Percentiles rank a stretch among this genome's conserved stretches.
Evolutionary conservation across 2,797 vertebrate genomes (phyloP).

Genomic region (Ceryle rudis): DNA sequence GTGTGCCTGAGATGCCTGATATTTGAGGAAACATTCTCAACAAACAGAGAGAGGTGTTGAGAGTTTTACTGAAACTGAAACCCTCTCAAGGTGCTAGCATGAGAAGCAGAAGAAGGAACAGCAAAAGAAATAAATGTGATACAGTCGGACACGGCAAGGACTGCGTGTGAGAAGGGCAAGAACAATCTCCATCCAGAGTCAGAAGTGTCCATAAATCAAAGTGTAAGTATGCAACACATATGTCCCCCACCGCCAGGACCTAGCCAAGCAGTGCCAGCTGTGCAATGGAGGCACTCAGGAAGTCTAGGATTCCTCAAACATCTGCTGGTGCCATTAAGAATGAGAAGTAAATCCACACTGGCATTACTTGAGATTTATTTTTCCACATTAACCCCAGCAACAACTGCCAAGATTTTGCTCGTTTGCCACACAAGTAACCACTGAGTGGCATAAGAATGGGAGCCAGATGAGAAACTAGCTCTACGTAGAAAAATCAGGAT

Average conservation of each 20-base stretch:
- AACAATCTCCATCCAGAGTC: neutral
- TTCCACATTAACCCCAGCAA: slow-evolving; percentile 78
- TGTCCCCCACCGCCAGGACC: slow-evolving; percentile 68
- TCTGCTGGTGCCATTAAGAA: slow-evolving; percentile 82
- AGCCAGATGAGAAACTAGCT: slow-evolving; percentile 69
- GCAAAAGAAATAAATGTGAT: neutral
- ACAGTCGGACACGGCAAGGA: accelerated
- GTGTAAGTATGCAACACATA: slow-evolving; percentile 62
- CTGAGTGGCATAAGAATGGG: slow-evolving; percentile 62
- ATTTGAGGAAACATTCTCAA: neutral
- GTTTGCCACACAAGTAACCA: slow-evolving; percentile 77
- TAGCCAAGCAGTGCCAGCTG: slow-evolving; percentile 79
- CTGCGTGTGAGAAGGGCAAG: neutral
- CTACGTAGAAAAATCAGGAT: slow-evolving; percentile 66
- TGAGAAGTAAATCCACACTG: slow-evolving; percentile 81
- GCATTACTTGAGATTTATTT: slow-evolving; percentile 82
- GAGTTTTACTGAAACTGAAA: neutral
- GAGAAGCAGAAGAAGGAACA: neutral
- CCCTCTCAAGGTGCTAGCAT: neutral
- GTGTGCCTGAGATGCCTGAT: neutral
- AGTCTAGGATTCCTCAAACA: slow-evolving; percentile 81
- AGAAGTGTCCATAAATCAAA: slow-evolving; percentile 75
- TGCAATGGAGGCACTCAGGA: slow-evolving; percentile 73
- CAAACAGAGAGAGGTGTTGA: neutral
- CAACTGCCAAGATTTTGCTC: slow-evolving; percentile 73